Conservation (phyloP, 2,888 invertebrate species). For the Fabriciana adippe region DNA sequence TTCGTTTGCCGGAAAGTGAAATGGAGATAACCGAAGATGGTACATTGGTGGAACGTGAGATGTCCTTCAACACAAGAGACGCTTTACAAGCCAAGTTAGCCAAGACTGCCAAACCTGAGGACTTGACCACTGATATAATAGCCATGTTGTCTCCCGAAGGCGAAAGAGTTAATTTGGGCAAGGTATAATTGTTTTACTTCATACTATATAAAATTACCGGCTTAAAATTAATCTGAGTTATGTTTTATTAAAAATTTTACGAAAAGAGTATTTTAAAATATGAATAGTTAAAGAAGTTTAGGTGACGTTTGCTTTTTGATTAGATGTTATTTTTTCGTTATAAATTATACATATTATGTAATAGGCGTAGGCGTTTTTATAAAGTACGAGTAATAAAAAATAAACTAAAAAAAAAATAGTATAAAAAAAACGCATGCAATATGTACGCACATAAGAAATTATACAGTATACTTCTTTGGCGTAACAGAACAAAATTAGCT, state of each 20-base stretch:
- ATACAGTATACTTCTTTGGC: no score
- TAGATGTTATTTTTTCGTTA: neutral
- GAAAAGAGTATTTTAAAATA: neutral
- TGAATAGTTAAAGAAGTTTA: neutral
- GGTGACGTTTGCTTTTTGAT: neutral
- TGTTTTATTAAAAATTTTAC: no score
- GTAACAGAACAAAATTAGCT: no score
- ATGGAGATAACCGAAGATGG: slow-evolving; percentile 81
- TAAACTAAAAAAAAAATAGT: no score
- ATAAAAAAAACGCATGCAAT: no score
- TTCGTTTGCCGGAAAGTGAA: slow-evolving; percentile 75
- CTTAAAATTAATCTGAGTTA: no score
- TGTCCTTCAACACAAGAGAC: slow-evolving; percentile 70
- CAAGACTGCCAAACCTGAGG: slow-evolving; percentile 65
- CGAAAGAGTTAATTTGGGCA: slow-evolving; percentile 89
- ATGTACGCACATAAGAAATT: no score
- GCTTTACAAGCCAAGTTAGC: slow-evolving; percentile 69
- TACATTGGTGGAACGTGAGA: slow-evolving; percentile 67
- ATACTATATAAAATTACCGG: no score
- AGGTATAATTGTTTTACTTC: slow-evolving; percentile 62
- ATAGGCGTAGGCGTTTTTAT: no score
- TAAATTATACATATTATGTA: neutral
- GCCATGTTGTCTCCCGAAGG: slow-evolving; percentile 96
- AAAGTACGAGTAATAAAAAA: no score
- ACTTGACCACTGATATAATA: slow-evolving; percentile 90